Evolutionary conservation across 2,797 vertebrate species (phyloP), one percentile per base, ranked within the genome.

Genomic region (Eupleurogrammus muticus): DNA sequence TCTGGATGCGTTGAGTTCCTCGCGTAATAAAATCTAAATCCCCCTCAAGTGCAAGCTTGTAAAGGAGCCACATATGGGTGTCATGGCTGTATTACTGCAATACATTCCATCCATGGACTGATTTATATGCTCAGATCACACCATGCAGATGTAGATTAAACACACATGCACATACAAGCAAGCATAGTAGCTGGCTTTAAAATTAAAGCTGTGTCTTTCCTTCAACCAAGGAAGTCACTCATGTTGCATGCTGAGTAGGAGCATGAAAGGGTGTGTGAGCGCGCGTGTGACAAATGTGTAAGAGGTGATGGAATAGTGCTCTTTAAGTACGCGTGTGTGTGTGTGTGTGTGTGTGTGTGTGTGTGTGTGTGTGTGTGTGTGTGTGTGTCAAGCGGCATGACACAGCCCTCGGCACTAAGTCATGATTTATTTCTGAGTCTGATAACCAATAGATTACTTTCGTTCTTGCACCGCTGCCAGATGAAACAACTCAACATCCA

Each of bases 191-290:
- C 20, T 67, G 44, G 51, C 64, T 80, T 78, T 81, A 40, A 77
- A 80, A 83, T 73, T 61, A 75, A 81, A 81, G 66, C 71, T 10
- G 11, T 66, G 61, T 36, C 64, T 79, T 77, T 80, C 46, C 66
- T 57, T 82, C 36, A 77, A 32, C 76, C 20, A 0, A 70, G 80
- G 83, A 82, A 83, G 84, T 81, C 74, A 66, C 80, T 79, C 70
- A 76, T 68, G 66, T 77, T 75, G 82, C 82, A 90, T 88, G 57
- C 70, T 81, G 81, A 88, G 60, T 65, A 74, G 75, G 70, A 71
- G 81, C 38, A 56, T 86, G 65, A 86, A 84, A 72, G 76, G 64
- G 57, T 83, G 61, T 79, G 68, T 73, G 75, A 77, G 72, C 48
- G 58, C 67, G 63, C 83, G 64, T 80, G 79, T 77, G 61, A 55